phyloP scores from a whole-genome alignment of 2,113 vertebrate genomes.

The Cephalopterus ornatus region DNA sequence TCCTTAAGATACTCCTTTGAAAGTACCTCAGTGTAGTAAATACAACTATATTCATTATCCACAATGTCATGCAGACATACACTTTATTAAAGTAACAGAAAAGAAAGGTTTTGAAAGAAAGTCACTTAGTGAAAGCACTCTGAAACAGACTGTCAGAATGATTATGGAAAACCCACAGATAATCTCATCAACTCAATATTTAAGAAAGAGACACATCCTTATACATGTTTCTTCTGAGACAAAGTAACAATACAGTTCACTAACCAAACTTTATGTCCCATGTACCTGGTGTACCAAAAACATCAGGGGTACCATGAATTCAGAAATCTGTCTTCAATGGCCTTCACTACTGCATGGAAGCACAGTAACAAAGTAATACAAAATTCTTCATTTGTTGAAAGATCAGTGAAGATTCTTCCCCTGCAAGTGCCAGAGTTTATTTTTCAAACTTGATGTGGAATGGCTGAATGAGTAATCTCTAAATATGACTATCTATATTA shows the following conservation, averaged over 20 bases:
- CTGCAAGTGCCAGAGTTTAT: background rate
- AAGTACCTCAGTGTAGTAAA: background rate
- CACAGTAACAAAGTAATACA: background rate
- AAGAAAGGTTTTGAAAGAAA: background rate
- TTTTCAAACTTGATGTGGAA: background rate
- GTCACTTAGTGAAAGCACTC: background rate
- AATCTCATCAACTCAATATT: background rate
- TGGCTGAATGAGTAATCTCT: background rate
- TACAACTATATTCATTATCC: background rate
- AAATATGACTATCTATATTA: background rate
- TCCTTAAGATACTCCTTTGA: background rate
- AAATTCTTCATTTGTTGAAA: background rate
- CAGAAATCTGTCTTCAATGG: background rate
- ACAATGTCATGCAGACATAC: background rate
- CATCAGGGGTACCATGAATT: background rate
- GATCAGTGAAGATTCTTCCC: background rate
- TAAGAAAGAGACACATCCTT: background rate
- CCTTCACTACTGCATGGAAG: background rate
- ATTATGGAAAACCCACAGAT: background rate
- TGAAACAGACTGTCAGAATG: background rate
- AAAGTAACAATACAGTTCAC: background rate
- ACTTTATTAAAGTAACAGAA: slow-evolving; percentile 6
- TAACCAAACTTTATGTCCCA: background rate
- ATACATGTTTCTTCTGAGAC: background rate
- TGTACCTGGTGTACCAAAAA: background rate